Evolutionary conservation across 2,888 invertebrate species (phyloP), one percentile per base, ranked within the genome.

Genomic region (Xanthia icteritia): DNA sequence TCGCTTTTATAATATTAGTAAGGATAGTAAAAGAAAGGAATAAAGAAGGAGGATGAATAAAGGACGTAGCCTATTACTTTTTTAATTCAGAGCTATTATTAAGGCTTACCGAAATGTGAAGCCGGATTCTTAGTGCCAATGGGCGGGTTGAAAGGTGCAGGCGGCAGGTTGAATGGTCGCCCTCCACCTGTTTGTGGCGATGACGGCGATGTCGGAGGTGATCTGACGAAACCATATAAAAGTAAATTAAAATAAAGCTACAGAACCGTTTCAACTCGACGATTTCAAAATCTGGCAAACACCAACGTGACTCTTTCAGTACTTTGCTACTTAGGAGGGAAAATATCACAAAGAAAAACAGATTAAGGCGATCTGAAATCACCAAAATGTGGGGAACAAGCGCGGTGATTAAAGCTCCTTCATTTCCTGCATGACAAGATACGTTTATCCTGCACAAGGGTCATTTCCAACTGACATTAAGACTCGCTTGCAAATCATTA

Each of bases 181-280:
- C 86, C 75, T 17, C 89, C 86, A 23, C 88, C 90, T 23, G 89
- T 83, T 78, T 91, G 94, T 8, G 96, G 96, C 0, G 97, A 97
- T 61, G 96, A 94, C 17, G 97, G 97, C 13, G 96, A 95, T 74
- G 96, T 94, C 6, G 96, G 95, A 17, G 97, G 97, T 0, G 97
- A 97, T 78, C 96, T 96, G 90, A 20, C 42, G n/a, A 70, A 56
- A 17, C 17, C 1, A 63, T 17, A 31, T 45, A 36, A 13, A 15
- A n/a, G 9, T 9, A 45, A 1, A 48, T n/a, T n/a, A 42, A 11
- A 69, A 42, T 74, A 66, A 67, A 51, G 9, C 9, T 36, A 72
- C 69, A 45, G 1, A 71, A 20, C 2, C 36, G n/a, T 69, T 17
- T 13, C 42, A 48, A 36, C 45, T 5, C 1, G n/a, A 13, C 5